Percentiles rank a stretch among this genome's conserved stretches.
These are phyloP conservation scores for Nomada fabriciana DNA, from an alignment of 2,888 invertebrate species.

Conservation along the genomic window DNA sequence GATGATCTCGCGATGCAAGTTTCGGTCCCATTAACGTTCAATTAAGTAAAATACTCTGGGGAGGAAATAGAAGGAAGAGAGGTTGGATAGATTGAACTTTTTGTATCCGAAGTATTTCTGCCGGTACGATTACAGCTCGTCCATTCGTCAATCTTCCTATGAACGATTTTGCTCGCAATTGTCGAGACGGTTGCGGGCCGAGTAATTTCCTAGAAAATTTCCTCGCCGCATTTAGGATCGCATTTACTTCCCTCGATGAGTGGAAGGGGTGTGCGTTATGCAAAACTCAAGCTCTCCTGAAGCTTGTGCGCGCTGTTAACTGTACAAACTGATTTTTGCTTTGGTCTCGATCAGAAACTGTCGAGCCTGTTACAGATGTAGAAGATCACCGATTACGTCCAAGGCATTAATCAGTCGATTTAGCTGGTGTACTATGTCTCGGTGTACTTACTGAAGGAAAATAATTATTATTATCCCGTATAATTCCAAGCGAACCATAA, in stretches of 20 bases:
- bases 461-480: conserved; percentile 40
- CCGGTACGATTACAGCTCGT: conserved; percentile 63
- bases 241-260: conserved; percentile 32
- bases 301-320: not conserved
- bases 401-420: not conserved
- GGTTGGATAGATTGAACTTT: conserved; percentile 38
- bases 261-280: conserved; percentile 14
- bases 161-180: conserved; percentile 61
- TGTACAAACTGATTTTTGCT: conserved; percentile 7
- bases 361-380: not conserved
- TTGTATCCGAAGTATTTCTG: conserved; percentile 61
- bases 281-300: conserved; percentile 4
- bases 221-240: conserved; percentile 55
- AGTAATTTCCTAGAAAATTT: conserved; percentile 72
- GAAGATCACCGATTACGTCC: not conserved
- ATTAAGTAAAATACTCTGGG: conserved; percentile 1
- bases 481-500: not conserved
- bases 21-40: conserved; percentile 44
- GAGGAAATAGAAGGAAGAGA: conserved; percentile 28
- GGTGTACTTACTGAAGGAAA: conserved; percentile 2
- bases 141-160: conserved; percentile 67
- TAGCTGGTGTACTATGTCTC: conserved; percentile 2
- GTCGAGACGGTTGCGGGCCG: conserved; percentile 55
- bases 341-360: not conserved
- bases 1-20: conserved; percentile 21